These are phyloP conservation scores for Cylloceria caligata DNA, from an alignment of 2,888 invertebrate species.

Conservation along the genomic window DNA sequence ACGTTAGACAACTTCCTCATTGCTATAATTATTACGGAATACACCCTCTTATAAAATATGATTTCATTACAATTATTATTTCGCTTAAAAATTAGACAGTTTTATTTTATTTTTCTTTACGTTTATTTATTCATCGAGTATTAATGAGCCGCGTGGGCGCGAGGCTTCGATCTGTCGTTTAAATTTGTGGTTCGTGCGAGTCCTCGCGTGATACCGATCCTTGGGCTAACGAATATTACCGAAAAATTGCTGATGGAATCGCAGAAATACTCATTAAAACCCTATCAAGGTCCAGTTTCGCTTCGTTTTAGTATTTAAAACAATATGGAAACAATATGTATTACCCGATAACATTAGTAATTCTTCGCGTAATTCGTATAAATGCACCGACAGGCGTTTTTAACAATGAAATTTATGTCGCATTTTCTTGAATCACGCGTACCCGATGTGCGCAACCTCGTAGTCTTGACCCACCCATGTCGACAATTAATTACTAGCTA, in stretches of 20 bases:
- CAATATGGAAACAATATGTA: too few species aligned
- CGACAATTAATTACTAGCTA: conserved; percentile 76
- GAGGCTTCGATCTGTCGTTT: conserved; percentile 30
- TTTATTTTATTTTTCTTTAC: conserved; percentile 58
- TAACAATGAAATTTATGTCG: conserved; percentile 8
- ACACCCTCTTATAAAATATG: conserved; percentile 82
- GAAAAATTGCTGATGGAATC: background rate
- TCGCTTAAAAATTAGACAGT: conserved; percentile 76
- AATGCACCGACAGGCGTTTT: background rate
- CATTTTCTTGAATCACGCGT: conserved; percentile 22
- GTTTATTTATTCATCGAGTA: conserved; percentile 58
- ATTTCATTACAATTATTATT: conserved; percentile 79
- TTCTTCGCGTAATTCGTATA: background rate
- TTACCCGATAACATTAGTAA: background rate
- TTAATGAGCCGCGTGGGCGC: conserved; percentile 64
- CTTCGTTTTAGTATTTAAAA: background rate
- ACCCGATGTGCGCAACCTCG: conserved; percentile 41
- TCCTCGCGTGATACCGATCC: background rate
- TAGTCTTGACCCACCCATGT: conserved; percentile 53
- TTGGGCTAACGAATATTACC: conserved; percentile 1
- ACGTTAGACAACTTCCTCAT: conserved; percentile 67
- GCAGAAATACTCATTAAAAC: background rate
- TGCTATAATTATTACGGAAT: conserved; percentile 76
- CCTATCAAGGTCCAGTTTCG: background rate
- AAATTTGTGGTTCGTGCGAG: background rate